Percentiles rank a stretch among this genome's conserved stretches.
Conservation (phyloP, 2,888 invertebrate species). For the Vesta saturnalis region DNA sequence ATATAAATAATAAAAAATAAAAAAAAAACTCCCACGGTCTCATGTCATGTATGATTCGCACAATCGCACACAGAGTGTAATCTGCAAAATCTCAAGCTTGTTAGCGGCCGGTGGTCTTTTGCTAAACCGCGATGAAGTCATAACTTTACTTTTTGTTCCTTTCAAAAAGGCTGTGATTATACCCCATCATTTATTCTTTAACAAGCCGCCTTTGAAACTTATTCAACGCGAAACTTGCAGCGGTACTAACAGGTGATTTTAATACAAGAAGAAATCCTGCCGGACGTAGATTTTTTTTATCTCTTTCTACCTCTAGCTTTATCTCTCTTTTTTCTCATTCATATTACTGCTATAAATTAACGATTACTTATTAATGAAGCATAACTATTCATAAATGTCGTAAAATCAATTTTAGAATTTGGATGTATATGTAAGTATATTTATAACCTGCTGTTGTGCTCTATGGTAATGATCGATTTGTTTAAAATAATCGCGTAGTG, state of each 20-base stretch:
- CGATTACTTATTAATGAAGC: background rate
- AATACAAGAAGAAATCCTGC: slow-evolving; percentile 19
- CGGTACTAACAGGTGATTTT: slow-evolving; percentile 26
- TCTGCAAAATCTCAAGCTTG: slow-evolving; percentile 44
- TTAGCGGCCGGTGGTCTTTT: slow-evolving; percentile 46
- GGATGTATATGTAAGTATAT: no score
- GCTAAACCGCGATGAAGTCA: slow-evolving; percentile 45
- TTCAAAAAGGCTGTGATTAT: slow-evolving; percentile 44
- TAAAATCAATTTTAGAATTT: no score
- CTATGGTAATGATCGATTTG: no score
- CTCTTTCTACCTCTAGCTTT: background rate
- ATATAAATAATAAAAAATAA: slow-evolving; percentile 3
- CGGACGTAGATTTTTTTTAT: slow-evolving; percentile 7
- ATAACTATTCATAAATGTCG: no score
- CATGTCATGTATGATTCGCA: slow-evolving; percentile 28
- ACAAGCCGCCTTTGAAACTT: slow-evolving; percentile 46
- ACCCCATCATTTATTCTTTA: slow-evolving; percentile 47
- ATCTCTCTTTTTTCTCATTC: background rate
- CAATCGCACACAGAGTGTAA: slow-evolving; percentile 43
- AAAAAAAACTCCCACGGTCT: slow-evolving; percentile 29
- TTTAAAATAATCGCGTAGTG: no score
- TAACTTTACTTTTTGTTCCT: slow-evolving; percentile 45
- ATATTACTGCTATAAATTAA: slow-evolving; percentile 7
- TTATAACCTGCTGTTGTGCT: no score
- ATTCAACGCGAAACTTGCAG: slow-evolving; percentile 32